Conservation (phyloP, 2,113 vertebrate genomes). For the Dipodomys ordii region DNA sequence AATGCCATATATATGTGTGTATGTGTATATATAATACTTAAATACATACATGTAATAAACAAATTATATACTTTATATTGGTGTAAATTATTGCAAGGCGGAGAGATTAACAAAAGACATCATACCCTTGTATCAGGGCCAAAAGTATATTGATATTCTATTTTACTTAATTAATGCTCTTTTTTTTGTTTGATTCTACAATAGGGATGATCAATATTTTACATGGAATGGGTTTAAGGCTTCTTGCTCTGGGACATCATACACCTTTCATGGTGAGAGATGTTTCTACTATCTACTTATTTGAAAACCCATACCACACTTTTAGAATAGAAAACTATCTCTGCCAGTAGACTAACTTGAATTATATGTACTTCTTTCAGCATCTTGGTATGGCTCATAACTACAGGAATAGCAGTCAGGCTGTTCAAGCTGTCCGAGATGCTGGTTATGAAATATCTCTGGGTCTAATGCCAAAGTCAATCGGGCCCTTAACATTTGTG, state of each 20-base stretch:
- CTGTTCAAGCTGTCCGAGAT: conserved; percentile 97
- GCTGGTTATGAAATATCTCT: conserved; percentile 98
- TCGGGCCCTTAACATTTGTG: conserved; percentile 97
- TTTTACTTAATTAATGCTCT: conserved; percentile 19
- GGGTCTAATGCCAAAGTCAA: conserved; percentile 97
- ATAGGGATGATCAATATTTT: conserved; percentile 99
- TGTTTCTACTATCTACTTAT: background rate
- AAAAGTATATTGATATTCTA: background rate
- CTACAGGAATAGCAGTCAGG: conserved; percentile 98
- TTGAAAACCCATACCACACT: background rate
- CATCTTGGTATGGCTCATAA: conserved; percentile 99
- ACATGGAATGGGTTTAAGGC: conserved; percentile 96
- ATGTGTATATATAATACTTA: no score
- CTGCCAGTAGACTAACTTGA: background rate
- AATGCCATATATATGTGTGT: no score
- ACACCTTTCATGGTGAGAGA: conserved; percentile 98
- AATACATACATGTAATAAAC: no score
- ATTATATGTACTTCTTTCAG: conserved; percentile 86
- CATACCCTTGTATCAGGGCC: background rate
- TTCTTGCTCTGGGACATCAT: conserved; percentile 96
- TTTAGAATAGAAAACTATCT: background rate
- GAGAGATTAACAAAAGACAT: background rate
- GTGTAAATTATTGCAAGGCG: no score
- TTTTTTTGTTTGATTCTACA: conserved; percentile 69
- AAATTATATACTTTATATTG: background rate